These are phyloP conservation scores for Melanophora roralis DNA, from an alignment of 2,888 invertebrate genomes.

Conservation along the genomic window DNA sequence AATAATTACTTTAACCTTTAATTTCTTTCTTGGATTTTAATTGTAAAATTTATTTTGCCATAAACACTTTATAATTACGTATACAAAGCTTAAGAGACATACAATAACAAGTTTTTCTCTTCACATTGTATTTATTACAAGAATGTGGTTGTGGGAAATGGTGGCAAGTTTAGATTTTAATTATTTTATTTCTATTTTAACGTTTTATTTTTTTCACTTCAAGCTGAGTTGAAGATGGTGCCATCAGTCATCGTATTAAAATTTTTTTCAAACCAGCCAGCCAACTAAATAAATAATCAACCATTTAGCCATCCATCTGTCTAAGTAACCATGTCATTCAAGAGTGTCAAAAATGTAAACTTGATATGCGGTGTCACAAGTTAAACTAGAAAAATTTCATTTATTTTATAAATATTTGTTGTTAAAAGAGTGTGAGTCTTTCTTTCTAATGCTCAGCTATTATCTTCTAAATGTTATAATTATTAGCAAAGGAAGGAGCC, in stretches of 20 bases:
- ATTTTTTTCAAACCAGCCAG: not conserved
- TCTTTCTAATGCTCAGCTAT: not conserved
- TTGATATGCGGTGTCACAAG: constrained; percentile 62
- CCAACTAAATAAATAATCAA: not conserved
- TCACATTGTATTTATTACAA: not conserved
- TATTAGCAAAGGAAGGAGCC: constrained; percentile 37
- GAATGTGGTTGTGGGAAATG: constrained; percentile 38
- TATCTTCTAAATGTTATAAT: constrained; percentile 48
- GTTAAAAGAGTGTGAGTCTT: constrained; percentile 36
- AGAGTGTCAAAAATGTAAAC: constrained; percentile 61
- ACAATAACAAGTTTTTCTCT: constrained; percentile 45
- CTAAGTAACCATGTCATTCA: constrained; percentile 52
- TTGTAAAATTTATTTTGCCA: constrained; percentile 26
- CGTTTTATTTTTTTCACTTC: not conserved
- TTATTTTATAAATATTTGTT: constrained; percentile 45
- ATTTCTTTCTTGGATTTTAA: constrained; percentile 5
- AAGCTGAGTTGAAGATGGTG: constrained; percentile 1
- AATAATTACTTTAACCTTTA: constrained; percentile 50
- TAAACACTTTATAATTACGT: constrained; percentile 39
- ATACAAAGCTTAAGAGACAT: not conserved
- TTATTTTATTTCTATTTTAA: constrained; percentile 34
- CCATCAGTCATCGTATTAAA: constrained; percentile 51
- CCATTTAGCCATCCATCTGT: not conserved
- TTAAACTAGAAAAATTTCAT: constrained; percentile 54
- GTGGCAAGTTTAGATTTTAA: constrained; percentile 54